Percentiles rank a stretch among this genome's conserved stretches.
phyloP scores from a whole-genome alignment of 2,797 vertebrate species.

The Epinephelus coioides region DNA sequence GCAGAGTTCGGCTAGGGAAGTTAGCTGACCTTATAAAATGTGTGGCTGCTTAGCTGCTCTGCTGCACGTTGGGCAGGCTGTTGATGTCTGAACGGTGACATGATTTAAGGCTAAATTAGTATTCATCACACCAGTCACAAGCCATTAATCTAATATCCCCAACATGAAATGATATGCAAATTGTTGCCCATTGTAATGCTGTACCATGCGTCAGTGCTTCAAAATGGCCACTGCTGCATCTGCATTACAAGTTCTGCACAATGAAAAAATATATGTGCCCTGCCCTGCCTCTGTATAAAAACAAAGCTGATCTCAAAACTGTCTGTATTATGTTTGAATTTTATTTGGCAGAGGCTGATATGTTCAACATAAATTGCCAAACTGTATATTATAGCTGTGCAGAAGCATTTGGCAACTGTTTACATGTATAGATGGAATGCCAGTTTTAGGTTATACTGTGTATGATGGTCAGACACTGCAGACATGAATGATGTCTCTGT shows the following conservation, averaged over 20 bases:
- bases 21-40: constrained; percentile 84
- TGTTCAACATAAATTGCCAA: not conserved
- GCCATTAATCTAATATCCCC: constrained; percentile 85
- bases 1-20: constrained; percentile 56
- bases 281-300: constrained; percentile 18
- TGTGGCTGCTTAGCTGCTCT: constrained; percentile 72
- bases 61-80: constrained; percentile 71
- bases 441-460: not conserved
- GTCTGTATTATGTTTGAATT: constrained; percentile 10
- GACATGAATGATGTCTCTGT: too few relatives aligned
- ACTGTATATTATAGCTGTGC: not conserved
- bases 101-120: constrained; percentile 84
- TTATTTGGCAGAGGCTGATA: constrained; percentile 1
- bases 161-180: constrained; percentile 87
- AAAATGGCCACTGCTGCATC: constrained; percentile 77
- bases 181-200: constrained; percentile 81
- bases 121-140: constrained; percentile 86
- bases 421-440: not conserved
- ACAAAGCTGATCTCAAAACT: constrained; percentile 24
- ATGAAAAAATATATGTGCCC: constrained; percentile 38
- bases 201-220: constrained; percentile 74
- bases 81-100: constrained; percentile 71
- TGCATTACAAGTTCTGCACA: constrained; percentile 61
- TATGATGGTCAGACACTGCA: too few relatives aligned
- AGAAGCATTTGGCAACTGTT: not conserved